These are phyloP conservation scores for Pseudopipra pipra DNA, from an alignment of 2,113 vertebrate genomes.

Conservation along the genomic window DNA sequence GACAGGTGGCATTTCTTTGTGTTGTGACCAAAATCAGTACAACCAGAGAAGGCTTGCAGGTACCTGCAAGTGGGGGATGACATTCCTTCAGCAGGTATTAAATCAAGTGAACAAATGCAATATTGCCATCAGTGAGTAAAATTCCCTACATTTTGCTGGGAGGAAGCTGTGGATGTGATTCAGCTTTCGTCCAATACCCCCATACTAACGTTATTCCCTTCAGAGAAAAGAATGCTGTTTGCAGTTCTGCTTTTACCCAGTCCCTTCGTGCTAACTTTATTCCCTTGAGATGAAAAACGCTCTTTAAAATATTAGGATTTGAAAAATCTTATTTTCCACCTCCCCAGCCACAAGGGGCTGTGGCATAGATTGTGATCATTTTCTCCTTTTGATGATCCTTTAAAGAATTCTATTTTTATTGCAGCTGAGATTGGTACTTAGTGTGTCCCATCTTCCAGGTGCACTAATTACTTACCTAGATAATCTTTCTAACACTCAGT, in stretches of 20 bases:
- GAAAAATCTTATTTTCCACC: background rate
- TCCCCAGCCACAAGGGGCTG: background rate
- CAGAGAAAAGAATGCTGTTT: background rate
- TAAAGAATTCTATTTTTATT: background rate
- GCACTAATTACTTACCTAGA: background rate
- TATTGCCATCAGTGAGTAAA: background rate
- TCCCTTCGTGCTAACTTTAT: background rate
- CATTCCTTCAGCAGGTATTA: background rate
- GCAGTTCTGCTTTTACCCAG: background rate
- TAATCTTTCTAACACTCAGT: background rate
- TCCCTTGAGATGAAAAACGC: background rate
- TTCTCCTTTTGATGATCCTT: background rate
- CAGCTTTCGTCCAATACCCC: background rate
- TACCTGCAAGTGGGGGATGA: background rate
- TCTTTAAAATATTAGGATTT: background rate
- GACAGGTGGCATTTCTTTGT: background rate
- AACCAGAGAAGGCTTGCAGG: background rate
- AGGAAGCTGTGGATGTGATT: background rate
- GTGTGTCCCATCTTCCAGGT: background rate
- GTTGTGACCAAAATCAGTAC: background rate
- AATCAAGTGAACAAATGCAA: background rate
- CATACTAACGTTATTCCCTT: background rate
- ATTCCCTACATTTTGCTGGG: background rate
- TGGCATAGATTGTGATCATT: background rate
- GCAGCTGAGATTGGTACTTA: background rate